Evolutionary conservation across 1,140 invertebrate species (phyloP).

Genomic region (Drosophila tropicalis): DNA sequence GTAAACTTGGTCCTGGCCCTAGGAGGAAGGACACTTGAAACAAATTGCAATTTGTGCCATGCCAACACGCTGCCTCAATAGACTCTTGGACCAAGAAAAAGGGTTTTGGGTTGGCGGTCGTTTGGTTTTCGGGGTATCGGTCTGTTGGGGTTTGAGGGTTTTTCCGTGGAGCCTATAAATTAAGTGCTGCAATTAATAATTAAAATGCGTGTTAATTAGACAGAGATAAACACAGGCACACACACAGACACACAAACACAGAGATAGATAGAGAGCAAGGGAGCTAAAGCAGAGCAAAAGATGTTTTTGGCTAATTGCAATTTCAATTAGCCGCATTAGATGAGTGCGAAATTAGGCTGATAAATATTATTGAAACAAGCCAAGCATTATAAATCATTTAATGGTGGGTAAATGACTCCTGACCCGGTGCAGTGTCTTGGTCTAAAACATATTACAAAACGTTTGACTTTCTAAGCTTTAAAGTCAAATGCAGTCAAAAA

Average conservation of each 20-base stretch:
- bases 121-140: conserved; percentile 1
- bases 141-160: conserved; percentile 2
- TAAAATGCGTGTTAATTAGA: conserved; percentile 77
- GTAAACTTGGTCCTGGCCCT: conserved; percentile 62
- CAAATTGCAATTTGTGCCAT: conserved; percentile 73
- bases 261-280: neutral
- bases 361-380: conserved; percentile 5
- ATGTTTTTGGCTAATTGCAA: conserved; percentile 59
- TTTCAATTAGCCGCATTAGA: conserved; percentile 68
- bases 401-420: conserved; percentile 1
- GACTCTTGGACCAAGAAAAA: conserved; percentile 6
- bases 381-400: conserved; percentile 10
- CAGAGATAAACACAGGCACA: conserved; percentile 27
- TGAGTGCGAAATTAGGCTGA: conserved; percentile 29
- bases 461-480: neutral
- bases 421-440: neutral
- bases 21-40: conserved; percentile 65
- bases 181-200: conserved; percentile 78
- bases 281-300: neutral
- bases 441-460: neutral
- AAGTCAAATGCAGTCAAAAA: neutral
- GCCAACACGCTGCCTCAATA: conserved; percentile 49
- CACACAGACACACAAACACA: too few species aligned
- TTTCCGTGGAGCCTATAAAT: conserved; percentile 60
- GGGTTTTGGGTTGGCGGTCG: conserved; percentile 5